Conservation (phyloP, 2,888 invertebrate genomes). For the Chrysolina haemoptera region DNA sequence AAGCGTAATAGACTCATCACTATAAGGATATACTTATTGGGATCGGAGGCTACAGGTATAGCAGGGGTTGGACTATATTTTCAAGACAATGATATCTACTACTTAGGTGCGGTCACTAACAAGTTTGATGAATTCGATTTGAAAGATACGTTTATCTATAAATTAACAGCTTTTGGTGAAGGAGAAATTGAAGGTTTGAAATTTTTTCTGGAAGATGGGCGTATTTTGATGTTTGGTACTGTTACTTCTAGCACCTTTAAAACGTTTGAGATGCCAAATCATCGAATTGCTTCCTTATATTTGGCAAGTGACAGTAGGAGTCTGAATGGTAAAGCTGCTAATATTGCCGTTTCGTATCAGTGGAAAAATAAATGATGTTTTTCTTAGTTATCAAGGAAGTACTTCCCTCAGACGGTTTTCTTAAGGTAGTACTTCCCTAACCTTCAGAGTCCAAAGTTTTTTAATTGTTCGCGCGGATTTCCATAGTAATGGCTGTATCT, state of each 20-base stretch:
- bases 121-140: slow-evolving; percentile 18
- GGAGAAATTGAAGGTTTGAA: slow-evolving; percentile 17
- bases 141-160: slow-evolving; percentile 3
- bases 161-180: slow-evolving; percentile 16
- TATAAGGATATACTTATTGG: neutral
- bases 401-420: too few relatives aligned
- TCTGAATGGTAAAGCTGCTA: slow-evolving; percentile 23
- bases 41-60: neutral
- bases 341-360: slow-evolving; percentile 35
- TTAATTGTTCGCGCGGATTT: too few relatives aligned
- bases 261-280: slow-evolving; percentile 20
- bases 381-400: too few relatives aligned
- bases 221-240: neutral
- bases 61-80: slow-evolving; percentile 5
- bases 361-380: slow-evolving; percentile 14
- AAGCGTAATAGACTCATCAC: neutral
- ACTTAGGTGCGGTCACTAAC: slow-evolving; percentile 4
- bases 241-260: slow-evolving; percentile 13
- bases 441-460: too few relatives aligned
- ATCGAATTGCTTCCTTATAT: slow-evolving; percentile 30
- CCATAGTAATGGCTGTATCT: too few relatives aligned
- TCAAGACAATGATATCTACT: neutral
- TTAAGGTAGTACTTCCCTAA: too few relatives aligned
- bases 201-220: slow-evolving; percentile 13
- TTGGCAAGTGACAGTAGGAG: slow-evolving; percentile 19